Evolutionary conservation across 2,113 vertebrate genomes (phyloP).

Genomic region (Pithys albifrons): DNA sequence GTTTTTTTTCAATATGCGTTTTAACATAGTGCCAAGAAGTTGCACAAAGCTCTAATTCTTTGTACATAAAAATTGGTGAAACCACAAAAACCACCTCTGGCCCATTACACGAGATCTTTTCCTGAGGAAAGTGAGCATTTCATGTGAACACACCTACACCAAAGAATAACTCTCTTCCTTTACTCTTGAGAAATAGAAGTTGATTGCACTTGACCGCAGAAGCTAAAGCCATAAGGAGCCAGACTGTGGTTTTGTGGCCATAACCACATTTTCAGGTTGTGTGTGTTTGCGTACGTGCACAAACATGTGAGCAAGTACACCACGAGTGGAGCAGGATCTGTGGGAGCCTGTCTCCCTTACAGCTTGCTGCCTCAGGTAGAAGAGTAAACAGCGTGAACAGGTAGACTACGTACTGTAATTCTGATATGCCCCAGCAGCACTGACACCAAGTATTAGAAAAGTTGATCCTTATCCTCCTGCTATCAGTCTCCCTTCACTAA

Average conservation of each 20-base stretch:
- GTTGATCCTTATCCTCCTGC: background rate
- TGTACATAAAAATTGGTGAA: slow-evolving; percentile 18
- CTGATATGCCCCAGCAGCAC: background rate
- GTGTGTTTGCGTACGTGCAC: background rate
- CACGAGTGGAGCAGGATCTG: background rate
- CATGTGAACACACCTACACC: background rate
- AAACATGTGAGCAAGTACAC: background rate
- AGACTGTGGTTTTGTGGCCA: background rate
- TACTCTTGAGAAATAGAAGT: background rate
- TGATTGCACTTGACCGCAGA: background rate
- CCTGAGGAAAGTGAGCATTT: background rate
- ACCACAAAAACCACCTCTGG: slow-evolving; percentile 17
- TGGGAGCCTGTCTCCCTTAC: background rate
- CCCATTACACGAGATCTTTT: background rate
- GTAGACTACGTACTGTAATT: background rate
- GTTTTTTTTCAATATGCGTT: background rate
- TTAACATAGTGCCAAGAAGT: slow-evolving; percentile 2
- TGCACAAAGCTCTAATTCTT: background rate
- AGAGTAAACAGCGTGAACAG: background rate
- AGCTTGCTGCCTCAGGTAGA: background rate
- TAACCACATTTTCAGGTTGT: background rate
- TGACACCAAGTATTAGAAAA: background rate
- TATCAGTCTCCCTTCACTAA: background rate
- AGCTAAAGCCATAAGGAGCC: background rate
- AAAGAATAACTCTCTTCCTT: background rate